Conservation (phyloP, 2,113 vertebrate genomes). For the Oryzias curvinotus region DNA sequence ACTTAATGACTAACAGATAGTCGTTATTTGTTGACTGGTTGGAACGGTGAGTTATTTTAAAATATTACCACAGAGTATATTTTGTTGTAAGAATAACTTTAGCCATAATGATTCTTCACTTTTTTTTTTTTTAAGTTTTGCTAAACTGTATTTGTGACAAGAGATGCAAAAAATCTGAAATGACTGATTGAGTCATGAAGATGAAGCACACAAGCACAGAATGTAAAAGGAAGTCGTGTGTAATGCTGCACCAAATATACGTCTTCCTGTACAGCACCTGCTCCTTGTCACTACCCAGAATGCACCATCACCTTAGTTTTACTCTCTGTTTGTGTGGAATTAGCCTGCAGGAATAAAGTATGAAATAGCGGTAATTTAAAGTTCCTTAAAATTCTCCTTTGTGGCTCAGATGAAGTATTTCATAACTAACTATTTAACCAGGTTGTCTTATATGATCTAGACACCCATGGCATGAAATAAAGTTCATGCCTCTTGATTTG, state of each 20-base stretch:
- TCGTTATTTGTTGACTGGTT: too few species aligned
- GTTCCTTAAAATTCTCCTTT: too few species aligned
- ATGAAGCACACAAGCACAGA: background rate
- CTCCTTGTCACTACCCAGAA: background rate
- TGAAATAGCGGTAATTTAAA: background rate
- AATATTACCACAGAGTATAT: too few species aligned
- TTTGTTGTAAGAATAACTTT: too few species aligned
- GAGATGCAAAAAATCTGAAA: too few species aligned
- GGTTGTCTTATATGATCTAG: background rate
- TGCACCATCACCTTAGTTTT: background rate
- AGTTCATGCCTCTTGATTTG: too few species aligned
- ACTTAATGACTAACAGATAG: too few species aligned
- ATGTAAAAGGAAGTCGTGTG: constrained; percentile 8
- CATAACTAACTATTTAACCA: background rate
- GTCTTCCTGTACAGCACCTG: constrained; percentile 53
- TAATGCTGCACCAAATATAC: constrained; percentile 30
- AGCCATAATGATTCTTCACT: too few species aligned
- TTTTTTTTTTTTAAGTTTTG: too few species aligned
- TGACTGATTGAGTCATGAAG: too few species aligned
- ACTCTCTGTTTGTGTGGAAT: background rate
- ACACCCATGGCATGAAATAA: background rate
- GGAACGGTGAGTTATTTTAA: too few species aligned
- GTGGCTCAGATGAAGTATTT: background rate
- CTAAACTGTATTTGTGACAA: too few species aligned
- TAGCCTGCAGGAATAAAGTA: background rate